A percentile compares a stretch with the other conserved stretches of the same genome.
These are phyloP conservation scores for Melinaea menophilus DNA, from an alignment of 2,888 invertebrate species.

Conservation along the genomic window DNA sequence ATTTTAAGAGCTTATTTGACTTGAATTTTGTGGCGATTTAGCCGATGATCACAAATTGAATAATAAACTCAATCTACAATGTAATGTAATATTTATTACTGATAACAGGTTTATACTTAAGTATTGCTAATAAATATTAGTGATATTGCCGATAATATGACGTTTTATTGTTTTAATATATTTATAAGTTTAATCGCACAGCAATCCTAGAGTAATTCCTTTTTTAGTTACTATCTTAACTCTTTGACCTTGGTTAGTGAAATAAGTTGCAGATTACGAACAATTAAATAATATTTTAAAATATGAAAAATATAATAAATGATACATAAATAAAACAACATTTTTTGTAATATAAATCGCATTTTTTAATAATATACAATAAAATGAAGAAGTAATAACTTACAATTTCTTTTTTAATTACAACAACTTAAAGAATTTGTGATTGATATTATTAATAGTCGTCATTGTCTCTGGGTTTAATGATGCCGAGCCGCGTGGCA, in stretches of 20 bases:
- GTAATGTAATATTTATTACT: not conserved
- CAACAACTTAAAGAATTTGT: not conserved
- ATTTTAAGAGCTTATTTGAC: constrained; percentile 29
- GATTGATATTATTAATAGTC: constrained; percentile 28
- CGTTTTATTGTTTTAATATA: too few species aligned
- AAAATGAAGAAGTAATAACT: too few species aligned
- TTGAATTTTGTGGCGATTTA: not conserved
- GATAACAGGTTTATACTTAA: not conserved
- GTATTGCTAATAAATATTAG: not conserved
- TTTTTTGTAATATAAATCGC: too few species aligned
- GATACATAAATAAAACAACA: too few species aligned
- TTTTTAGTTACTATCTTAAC: constrained; percentile 4
- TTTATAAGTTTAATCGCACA: not conserved
- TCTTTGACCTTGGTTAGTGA: not conserved
- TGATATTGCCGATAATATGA: too few species aligned
- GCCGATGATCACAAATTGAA: not conserved
- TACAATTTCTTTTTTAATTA: too few species aligned
- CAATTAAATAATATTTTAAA: too few species aligned
- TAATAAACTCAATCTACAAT: not conserved
- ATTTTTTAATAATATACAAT: too few species aligned
- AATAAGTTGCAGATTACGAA: too few species aligned
- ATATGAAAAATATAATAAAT: too few species aligned
- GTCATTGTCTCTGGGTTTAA: constrained; percentile 79
- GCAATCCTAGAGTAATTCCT: constrained; percentile 6
- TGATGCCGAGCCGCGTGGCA: constrained; percentile 91